Conservation (phyloP, 2,113 vertebrate species). For the Puma concolor region DNA sequence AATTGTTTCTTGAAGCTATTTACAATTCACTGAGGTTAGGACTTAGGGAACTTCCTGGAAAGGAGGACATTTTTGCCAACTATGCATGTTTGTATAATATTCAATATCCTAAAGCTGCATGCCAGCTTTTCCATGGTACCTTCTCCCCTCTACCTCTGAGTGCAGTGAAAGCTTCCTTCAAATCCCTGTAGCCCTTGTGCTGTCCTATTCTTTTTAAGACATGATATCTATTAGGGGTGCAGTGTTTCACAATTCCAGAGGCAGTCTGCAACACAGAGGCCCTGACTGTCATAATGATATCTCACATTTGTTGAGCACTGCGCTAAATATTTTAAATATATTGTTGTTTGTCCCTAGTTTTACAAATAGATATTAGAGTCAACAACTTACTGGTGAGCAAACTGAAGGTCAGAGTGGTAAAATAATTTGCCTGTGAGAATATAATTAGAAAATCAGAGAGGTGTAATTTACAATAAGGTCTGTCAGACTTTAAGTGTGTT, state of each 20-base stretch:
- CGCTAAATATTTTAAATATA: conserved; percentile 2
- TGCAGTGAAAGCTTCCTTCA: background rate
- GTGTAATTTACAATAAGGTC: background rate
- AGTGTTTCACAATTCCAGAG: background rate
- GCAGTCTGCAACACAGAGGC: background rate
- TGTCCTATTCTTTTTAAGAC: background rate
- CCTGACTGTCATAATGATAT: background rate
- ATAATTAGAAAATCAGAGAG: background rate
- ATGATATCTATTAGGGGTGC: background rate
- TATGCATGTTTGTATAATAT: background rate
- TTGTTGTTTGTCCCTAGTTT: background rate
- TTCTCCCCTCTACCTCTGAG: background rate
- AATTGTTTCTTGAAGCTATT: conserved; percentile 23
- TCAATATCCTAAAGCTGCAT: background rate
- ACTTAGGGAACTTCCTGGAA: background rate
- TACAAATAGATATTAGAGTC: background rate
- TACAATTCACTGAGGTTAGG: background rate
- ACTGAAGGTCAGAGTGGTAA: background rate
- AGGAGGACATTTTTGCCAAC: background rate
- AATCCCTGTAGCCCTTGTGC: background rate
- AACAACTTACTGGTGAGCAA: background rate
- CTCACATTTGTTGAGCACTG: background rate
- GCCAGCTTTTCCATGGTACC: background rate
- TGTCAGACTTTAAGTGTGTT: background rate
- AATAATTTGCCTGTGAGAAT: background rate